phyloP scores from a whole-genome alignment of 2,113 vertebrate species.

The Brachyistius frenatus region DNA sequence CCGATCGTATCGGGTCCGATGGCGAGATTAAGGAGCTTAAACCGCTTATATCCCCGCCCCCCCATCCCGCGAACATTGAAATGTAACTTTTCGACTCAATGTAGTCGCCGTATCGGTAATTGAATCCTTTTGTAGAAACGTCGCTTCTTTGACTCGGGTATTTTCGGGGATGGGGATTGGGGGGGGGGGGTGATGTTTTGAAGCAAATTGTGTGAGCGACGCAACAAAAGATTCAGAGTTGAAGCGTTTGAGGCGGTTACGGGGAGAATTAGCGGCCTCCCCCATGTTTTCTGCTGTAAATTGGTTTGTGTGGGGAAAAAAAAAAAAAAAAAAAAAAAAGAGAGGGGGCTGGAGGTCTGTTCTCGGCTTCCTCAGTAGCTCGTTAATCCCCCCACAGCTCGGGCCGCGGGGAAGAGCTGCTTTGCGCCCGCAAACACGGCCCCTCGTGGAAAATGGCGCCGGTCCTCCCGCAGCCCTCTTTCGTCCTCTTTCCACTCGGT shows the following conservation, averaged over 20 bases:
- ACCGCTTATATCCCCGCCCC: slow-evolving; percentile 9
- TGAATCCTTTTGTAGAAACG: slow-evolving; percentile 21
- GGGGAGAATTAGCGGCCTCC: slow-evolving; percentile 45
- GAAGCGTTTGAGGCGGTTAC: slow-evolving; percentile 52
- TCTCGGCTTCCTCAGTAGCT: slow-evolving; percentile 70
- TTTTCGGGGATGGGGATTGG: neutral
- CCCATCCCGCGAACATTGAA: neutral
- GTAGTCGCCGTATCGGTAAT: slow-evolving; percentile 24
- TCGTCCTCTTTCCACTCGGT: slow-evolving; percentile 57
- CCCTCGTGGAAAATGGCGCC: slow-evolving; percentile 63
- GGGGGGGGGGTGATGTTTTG: no score
- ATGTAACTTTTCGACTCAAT: slow-evolving; percentile 25
- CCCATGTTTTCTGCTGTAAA: slow-evolving; percentile 64
- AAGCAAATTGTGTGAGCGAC: slow-evolving; percentile 44
- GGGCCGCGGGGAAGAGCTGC: slow-evolving; percentile 54
- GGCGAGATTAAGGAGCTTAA: slow-evolving; percentile 47
- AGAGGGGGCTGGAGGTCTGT: slow-evolving; percentile 51
- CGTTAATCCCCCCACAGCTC: slow-evolving; percentile 77
- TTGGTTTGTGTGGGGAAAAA: slow-evolving; percentile 72
- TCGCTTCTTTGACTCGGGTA: neutral
- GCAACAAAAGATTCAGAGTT: slow-evolving; percentile 53
- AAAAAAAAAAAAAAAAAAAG: slow-evolving; percentile 40
- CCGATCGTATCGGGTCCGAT: slow-evolving; percentile 47
- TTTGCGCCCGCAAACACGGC: slow-evolving; percentile 38
- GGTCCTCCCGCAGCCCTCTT: slow-evolving; percentile 57